A percentile compares a stretch with the other conserved stretches of the same genome.
phyloP scores from a whole-genome alignment of 2,888 invertebrate species.

The Meganola albula region DNA sequence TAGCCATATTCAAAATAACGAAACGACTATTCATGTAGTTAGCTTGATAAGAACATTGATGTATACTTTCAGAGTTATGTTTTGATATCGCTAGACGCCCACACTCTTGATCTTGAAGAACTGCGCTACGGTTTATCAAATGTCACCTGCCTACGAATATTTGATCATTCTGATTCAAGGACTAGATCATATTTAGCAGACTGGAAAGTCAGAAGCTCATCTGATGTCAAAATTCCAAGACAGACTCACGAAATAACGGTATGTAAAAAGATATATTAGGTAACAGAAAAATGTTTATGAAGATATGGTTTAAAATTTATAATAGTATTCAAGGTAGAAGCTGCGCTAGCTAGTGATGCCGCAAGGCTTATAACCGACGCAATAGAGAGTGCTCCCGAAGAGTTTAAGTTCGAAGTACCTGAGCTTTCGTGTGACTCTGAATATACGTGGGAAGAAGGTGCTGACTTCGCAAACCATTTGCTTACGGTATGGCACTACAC shows the following conservation, averaged over 20 bases:
- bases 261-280: conserved; percentile 18
- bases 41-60: neutral
- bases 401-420: conserved; percentile 51
- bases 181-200: conserved; percentile 70
- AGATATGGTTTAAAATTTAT: neutral
- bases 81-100: conserved; percentile 78
- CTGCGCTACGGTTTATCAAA: conserved; percentile 80
- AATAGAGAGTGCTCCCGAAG: conserved; percentile 55
- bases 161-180: conserved; percentile 77
- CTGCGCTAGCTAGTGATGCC: conserved; percentile 60
- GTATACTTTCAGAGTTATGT: conserved; percentile 56
- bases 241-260: conserved; percentile 58
- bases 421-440: conserved; percentile 52
- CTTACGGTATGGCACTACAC: conserved; percentile 56
- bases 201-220: conserved; percentile 52
- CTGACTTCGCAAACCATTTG: conserved; percentile 54
- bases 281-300: too few relatives aligned
- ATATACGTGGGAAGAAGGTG: conserved; percentile 52
- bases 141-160: conserved; percentile 82
- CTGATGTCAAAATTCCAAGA: conserved; percentile 48
- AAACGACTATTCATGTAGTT: too few relatives aligned
- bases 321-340: conserved; percentile 42
- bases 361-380: conserved; percentile 59
- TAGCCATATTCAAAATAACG: too few relatives aligned
- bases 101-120: conserved; percentile 81